phyloP scores from a whole-genome alignment of 2,888 invertebrate genomes.

The Junonia oenone region DNA sequence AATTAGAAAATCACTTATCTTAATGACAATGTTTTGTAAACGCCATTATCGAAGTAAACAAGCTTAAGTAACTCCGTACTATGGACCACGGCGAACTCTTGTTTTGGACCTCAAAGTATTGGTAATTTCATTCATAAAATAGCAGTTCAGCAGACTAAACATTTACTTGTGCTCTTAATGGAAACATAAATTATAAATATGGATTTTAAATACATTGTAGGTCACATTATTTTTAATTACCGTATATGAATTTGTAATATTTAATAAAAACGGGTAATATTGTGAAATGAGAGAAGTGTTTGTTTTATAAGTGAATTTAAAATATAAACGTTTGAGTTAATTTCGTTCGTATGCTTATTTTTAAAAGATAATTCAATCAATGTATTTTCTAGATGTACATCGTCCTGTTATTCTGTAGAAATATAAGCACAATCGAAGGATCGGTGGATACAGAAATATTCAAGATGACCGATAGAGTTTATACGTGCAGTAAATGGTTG shows the following conservation, averaged over 20 bases:
- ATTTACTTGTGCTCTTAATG: conserved; percentile 46
- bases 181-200: conserved; percentile 39
- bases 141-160: conserved; percentile 45
- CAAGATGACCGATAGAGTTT: conserved; percentile 52
- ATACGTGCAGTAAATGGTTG: conserved; percentile 56
- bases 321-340: neutral
- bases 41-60: conserved; percentile 59
- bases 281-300: neutral
- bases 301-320: conserved; percentile 20
- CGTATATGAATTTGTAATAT: neutral
- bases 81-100: conserved; percentile 53
- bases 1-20: conserved; percentile 46
- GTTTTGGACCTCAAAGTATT: conserved; percentile 48
- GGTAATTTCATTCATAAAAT: conserved; percentile 57
- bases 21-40: conserved; percentile 63
- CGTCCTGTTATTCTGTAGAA: conserved; percentile 42
- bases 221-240: conserved; percentile 30
- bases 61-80: conserved; percentile 67
- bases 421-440: conserved; percentile 30
- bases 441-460: conserved; percentile 38
- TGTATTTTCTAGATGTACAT: conserved; percentile 48
- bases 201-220: conserved; percentile 52
- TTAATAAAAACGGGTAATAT: too few relatives aligned
- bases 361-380: neutral
- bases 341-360: neutral